Evolutionary conservation across 2,888 invertebrate genomes (phyloP).

Genomic region (Orchestes rusci): DNA sequence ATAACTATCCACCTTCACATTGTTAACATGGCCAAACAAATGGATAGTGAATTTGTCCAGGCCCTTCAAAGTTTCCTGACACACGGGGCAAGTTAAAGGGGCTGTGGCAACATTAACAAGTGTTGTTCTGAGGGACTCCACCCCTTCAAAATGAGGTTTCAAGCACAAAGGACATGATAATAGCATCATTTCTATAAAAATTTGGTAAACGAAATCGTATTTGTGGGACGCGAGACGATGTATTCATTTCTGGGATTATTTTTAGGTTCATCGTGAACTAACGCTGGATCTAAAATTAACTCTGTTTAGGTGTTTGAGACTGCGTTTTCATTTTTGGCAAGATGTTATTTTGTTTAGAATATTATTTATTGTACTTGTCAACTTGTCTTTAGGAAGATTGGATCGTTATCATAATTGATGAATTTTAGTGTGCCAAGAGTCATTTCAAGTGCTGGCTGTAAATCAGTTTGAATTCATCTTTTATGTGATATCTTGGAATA

Average conservation of each 20-base stretch:
- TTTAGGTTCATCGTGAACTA: conserved; percentile 11
- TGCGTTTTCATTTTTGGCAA: conserved; percentile 7
- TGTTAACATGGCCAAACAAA: conserved; percentile 59
- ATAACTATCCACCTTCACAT: too few species aligned
- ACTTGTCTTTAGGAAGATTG: too few species aligned
- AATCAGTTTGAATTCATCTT: too few species aligned
- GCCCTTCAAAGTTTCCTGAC: conserved; percentile 65
- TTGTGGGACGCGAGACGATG: conserved; percentile 28
- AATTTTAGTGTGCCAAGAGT: too few species aligned
- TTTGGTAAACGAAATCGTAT: too few species aligned
- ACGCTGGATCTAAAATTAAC: neutral
- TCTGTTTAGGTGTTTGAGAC: conserved; percentile 13
- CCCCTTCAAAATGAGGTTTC: conserved; percentile 63
- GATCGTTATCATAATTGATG: too few species aligned
- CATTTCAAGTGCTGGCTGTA: too few species aligned
- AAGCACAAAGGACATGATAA: conserved; percentile 72
- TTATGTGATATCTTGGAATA: too few species aligned
- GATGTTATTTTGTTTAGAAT: conserved; percentile 5
- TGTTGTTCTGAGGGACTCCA: conserved; percentile 62
- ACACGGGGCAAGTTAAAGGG: conserved; percentile 69
- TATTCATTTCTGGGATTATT: conserved; percentile 14
- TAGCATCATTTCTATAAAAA: conserved; percentile 35
- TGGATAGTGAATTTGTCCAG: conserved; percentile 80
- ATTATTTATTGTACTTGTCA: too few species aligned
- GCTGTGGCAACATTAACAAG: conserved; percentile 70